Percentiles rank a stretch among this genome's conserved stretches.
phyloP scores from a whole-genome alignment of 2,113 vertebrate genomes.

The Alligator sinensis region DNA sequence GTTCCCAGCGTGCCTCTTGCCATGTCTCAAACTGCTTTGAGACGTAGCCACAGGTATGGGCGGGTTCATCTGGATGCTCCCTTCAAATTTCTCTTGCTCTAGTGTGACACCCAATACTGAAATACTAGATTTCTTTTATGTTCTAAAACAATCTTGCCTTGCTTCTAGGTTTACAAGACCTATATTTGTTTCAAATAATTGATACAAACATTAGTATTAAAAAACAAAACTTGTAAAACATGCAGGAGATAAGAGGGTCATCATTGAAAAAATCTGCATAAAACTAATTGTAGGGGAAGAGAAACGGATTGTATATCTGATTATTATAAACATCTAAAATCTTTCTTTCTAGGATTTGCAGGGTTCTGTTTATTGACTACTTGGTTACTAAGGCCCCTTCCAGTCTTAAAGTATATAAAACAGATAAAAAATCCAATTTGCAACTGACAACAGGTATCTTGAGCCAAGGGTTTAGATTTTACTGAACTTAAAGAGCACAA shows the following conservation, averaged over 20 bases:
- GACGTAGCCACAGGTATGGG: too few species aligned
- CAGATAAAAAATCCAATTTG: conserved; percentile 19
- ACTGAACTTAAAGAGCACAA: neutral
- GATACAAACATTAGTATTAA: neutral
- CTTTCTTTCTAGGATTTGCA: neutral
- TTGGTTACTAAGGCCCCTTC: neutral
- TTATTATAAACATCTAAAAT: neutral
- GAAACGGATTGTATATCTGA: neutral
- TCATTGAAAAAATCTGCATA: neutral
- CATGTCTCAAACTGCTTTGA: too few species aligned
- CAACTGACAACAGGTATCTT: conserved; percentile 29
- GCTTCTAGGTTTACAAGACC: neutral
- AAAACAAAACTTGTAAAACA: neutral
- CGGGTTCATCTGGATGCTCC: too few species aligned
- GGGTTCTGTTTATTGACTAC: neutral
- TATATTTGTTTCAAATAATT: neutral
- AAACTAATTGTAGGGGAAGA: neutral
- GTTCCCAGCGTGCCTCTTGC: too few species aligned
- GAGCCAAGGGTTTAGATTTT: neutral
- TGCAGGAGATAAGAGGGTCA: neutral
- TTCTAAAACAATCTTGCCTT: neutral
- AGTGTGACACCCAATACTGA: too few species aligned
- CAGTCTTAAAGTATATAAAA: neutral
- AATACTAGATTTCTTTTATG: neutral
- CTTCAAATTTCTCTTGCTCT: too few species aligned